These are phyloP conservation scores for Burhinus bistriatus DNA, from an alignment of 2,113 vertebrate genomes.

Conservation along the genomic window DNA sequence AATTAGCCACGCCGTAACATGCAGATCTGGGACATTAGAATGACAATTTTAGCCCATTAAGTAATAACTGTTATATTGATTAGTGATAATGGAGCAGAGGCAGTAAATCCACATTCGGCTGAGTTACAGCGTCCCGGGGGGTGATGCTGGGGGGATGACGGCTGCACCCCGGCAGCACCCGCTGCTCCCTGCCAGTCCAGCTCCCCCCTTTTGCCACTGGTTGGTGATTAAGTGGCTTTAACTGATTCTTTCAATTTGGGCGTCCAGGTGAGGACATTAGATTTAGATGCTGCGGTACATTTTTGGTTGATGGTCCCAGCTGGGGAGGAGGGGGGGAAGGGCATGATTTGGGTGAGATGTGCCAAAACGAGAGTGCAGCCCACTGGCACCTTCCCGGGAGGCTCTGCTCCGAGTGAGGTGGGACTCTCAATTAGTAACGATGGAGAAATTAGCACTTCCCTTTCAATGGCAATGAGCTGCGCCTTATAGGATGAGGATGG, in stretches of 20 bases:
- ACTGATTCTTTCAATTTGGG: neutral
- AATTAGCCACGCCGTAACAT: constrained; percentile 52
- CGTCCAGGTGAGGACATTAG: rapidly evolving
- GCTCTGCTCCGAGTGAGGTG: neutral
- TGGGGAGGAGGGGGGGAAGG: rapidly evolving
- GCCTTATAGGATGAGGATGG: neutral
- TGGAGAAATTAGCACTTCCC: neutral
- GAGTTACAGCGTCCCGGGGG: neutral
- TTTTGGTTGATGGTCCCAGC: neutral
- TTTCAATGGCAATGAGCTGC: neutral
- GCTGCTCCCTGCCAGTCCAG: rapidly evolving
- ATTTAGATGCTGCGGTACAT: rapidly evolving
- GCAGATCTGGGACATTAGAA: constrained; percentile 34
- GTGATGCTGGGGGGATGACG: neutral
- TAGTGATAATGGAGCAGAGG: constrained; percentile 64
- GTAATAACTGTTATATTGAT: constrained; percentile 71
- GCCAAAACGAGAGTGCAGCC: rapidly evolving
- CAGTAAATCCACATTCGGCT: neutral
- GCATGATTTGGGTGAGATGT: neutral
- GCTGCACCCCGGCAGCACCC: neutral
- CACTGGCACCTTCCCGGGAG: rapidly evolving
- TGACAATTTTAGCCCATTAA: constrained; percentile 64
- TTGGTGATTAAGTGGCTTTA: neutral
- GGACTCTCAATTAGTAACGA: neutral
- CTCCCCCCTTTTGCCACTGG: neutral